These are phyloP conservation scores for Megaustenia siamemsis DNA, from an alignment of 2,888 invertebrate genomes.

Conservation along the genomic window DNA sequence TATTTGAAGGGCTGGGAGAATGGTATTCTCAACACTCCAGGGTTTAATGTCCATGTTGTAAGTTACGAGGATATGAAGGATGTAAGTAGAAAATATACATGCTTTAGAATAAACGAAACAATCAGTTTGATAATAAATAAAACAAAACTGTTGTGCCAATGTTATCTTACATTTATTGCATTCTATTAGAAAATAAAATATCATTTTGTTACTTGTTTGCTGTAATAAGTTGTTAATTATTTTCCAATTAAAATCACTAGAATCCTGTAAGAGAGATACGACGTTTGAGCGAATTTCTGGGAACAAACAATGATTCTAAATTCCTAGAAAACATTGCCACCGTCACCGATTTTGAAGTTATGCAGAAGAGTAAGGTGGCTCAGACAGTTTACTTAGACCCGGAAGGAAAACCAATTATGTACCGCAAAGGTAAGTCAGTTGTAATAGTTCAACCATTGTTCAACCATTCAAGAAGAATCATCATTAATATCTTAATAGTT, in stretches of 20 bases:
- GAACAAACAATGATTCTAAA: neutral
- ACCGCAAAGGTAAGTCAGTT: constrained; percentile 33
- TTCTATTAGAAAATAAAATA: too few relatives aligned
- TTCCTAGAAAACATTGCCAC: neutral
- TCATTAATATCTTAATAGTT: too few relatives aligned
- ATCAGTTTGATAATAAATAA: too few relatives aligned
- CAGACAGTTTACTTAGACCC: constrained; percentile 19
- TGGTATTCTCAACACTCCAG: constrained; percentile 15
- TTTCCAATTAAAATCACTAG: too few relatives aligned
- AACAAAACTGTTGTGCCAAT: too few relatives aligned
- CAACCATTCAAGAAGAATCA: too few relatives aligned
- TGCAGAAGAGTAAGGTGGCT: constrained; percentile 19
- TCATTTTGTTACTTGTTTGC: too few relatives aligned
- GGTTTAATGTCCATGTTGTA: constrained; percentile 1
- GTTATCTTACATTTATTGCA: too few relatives aligned
- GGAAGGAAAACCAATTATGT: constrained; percentile 34
- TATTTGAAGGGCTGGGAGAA: constrained; percentile 45
- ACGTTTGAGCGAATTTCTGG: constrained; percentile 36
- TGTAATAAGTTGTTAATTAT: too few relatives aligned
- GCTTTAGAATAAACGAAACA: too few relatives aligned
- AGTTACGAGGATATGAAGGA: constrained; percentile 50
- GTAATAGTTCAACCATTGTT: too few relatives aligned
- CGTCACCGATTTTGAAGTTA: constrained; percentile 16
- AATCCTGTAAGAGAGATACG: constrained; percentile 11
- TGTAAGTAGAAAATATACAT: constrained; percentile 19